These are phyloP conservation scores for Agrochola circellaris DNA, from an alignment of 2,888 invertebrate genomes.

Conservation along the genomic window DNA sequence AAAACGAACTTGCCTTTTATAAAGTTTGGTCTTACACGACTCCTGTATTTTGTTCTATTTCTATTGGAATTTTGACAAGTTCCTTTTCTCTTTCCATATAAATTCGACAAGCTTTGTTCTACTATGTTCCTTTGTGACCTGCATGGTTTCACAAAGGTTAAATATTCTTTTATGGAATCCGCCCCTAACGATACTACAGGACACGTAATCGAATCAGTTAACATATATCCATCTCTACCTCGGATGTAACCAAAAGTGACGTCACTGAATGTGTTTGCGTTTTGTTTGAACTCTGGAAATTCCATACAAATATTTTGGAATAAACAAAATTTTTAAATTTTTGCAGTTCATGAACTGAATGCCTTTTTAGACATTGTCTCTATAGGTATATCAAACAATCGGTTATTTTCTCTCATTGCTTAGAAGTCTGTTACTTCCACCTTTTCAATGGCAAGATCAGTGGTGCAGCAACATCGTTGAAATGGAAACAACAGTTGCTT, in stretches of 20 bases:
- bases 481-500: too few species aligned
- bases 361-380: neutral
- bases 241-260: too few species aligned
- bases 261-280: neutral
- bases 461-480: neutral
- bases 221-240: neutral
- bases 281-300: neutral
- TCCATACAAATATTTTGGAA: neutral
- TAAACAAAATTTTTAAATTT: too few species aligned
- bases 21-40: neutral
- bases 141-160: neutral
- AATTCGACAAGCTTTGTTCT: constrained; percentile 2
- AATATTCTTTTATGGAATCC: constrained; percentile 9
- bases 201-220: neutral
- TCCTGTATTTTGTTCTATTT: neutral
- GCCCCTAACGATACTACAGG: neutral
- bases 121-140: neutral
- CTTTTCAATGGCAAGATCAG: neutral
- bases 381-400: neutral
- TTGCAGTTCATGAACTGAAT: too few species aligned
- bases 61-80: neutral
- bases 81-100: neutral
- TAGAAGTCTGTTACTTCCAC: neutral
- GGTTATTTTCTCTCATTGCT: neutral
- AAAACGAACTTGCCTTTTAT: neutral